phyloP scores from a whole-genome alignment of 2,888 invertebrate species.

The Chaetoderma sp. region DNA sequence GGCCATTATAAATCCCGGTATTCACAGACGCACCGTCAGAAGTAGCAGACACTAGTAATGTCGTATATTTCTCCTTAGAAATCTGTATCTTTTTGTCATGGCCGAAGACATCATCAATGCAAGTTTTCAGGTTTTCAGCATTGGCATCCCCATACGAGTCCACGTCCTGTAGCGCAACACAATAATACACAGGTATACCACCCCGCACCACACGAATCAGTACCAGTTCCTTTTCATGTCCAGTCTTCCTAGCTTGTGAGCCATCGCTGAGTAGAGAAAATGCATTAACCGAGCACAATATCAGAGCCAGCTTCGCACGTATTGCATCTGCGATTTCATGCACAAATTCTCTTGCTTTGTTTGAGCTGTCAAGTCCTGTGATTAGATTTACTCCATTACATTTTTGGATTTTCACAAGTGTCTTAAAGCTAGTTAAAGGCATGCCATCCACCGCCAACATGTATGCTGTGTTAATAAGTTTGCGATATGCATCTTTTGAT shows the following conservation, averaged over 20 bases:
- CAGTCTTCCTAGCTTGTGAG: slow-evolving; percentile 3
- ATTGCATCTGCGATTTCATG: not conserved
- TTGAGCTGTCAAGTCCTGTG: not conserved
- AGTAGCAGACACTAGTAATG: not conserved
- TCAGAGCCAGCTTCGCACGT: not conserved
- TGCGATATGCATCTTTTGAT: not conserved
- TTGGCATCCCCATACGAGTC: slow-evolving; percentile 11
- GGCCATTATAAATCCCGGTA: not conserved
- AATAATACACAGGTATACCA: slow-evolving; percentile 6
- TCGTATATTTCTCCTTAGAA: not conserved
- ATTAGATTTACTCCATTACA: not conserved
- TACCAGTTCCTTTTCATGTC: slow-evolving; percentile 4
- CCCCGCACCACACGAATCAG: slow-evolving; percentile 1
- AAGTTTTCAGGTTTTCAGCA: slow-evolving; percentile 1
- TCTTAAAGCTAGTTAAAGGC: not conserved
- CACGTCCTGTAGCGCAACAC: not conserved
- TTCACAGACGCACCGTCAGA: slow-evolving; percentile 11
- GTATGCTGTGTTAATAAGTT: not conserved
- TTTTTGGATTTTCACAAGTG: not conserved
- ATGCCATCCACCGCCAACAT: not conserved
- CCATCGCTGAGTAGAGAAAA: slow-evolving; percentile 8
- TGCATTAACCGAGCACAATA: not conserved
- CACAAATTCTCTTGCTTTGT: slow-evolving; percentile 4
- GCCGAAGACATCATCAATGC: not conserved
- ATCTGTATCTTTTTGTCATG: slow-evolving; percentile 1